Evolutionary conservation across 2,113 vertebrate species (phyloP).

Genomic region (Tamias sibiricus): DNA sequence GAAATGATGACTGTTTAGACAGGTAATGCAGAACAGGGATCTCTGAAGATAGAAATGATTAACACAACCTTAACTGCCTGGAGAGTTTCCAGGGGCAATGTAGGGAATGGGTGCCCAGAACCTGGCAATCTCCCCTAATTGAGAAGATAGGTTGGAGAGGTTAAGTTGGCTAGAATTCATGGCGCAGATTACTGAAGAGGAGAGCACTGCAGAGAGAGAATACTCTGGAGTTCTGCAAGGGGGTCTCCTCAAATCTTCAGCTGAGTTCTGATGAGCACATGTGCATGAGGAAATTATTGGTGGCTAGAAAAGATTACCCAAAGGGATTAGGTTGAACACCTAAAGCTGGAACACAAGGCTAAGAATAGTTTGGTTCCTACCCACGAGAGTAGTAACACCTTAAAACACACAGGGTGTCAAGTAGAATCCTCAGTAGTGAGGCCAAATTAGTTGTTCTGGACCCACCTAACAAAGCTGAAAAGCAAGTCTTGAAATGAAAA

Average conservation of each 20-base stretch:
- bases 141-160: constrained; percentile 26
- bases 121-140: not conserved
- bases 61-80: not conserved
- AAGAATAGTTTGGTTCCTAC: not conserved
- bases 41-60: constrained; percentile 37
- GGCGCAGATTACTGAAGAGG: not conserved
- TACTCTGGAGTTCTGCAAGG: not conserved
- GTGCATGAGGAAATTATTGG: not conserved
- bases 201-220: not conserved
- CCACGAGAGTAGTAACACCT: not conserved
- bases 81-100: constrained; percentile 3
- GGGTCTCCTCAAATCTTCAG: not conserved
- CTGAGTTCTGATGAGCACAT: not conserved
- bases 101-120: not conserved
- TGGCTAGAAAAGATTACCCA: not conserved
- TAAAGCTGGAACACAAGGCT: not conserved
- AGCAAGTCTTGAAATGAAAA: constrained; percentile 42
- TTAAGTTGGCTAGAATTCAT: not conserved
- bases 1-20: not conserved
- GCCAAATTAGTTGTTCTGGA: constrained; percentile 22
- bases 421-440: not conserved
- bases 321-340: not conserved
- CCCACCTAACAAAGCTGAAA: constrained; percentile 14
- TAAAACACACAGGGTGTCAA: not conserved
- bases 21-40: not conserved